A percentile compares a stretch with the other conserved stretches of the same genome.
Conservation (phyloP, 2,888 invertebrate genomes). For the Matsumyia berberina region DNA sequence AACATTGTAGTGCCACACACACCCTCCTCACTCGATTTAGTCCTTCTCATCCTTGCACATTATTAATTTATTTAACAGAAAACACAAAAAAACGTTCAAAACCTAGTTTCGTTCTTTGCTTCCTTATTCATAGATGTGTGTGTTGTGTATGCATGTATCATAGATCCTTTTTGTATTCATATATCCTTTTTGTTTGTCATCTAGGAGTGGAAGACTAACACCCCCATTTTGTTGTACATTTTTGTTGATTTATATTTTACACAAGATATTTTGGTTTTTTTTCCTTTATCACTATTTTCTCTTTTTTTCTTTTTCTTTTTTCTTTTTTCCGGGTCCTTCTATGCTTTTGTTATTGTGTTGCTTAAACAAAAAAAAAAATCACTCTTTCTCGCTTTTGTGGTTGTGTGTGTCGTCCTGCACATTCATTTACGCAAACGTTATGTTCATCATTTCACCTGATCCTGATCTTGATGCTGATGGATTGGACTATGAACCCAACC, state of each 20-base stretch:
- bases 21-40: not conserved
- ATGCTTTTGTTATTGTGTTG: conserved; percentile 54
- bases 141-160: not conserved
- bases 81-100: not conserved
- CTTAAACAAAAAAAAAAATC: conserved; percentile 39
- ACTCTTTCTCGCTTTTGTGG: conserved; percentile 61
- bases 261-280: conserved; percentile 34
- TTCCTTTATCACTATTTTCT: conserved; percentile 34
- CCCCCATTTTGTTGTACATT: conserved; percentile 17
- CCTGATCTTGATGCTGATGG: conserved; percentile 56
- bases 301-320: conserved; percentile 37
- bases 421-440: conserved; percentile 22
- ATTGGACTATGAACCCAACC: conserved; percentile 40
- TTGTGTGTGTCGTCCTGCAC: conserved; percentile 47
- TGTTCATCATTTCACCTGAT: conserved; percentile 45
- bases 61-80: conserved; percentile 34
- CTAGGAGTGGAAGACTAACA: conserved; percentile 32
- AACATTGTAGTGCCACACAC: conserved; percentile 6
- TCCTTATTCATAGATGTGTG: not conserved
- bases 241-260: conserved; percentile 30
- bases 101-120: conserved; percentile 45
- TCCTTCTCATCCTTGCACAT: conserved; percentile 17
- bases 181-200: conserved; percentile 12
- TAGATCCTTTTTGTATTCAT: conserved; percentile 7
- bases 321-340: conserved; percentile 57